Conservation (phyloP, 2,888 invertebrate species). For the Rhingia campestris region DNA sequence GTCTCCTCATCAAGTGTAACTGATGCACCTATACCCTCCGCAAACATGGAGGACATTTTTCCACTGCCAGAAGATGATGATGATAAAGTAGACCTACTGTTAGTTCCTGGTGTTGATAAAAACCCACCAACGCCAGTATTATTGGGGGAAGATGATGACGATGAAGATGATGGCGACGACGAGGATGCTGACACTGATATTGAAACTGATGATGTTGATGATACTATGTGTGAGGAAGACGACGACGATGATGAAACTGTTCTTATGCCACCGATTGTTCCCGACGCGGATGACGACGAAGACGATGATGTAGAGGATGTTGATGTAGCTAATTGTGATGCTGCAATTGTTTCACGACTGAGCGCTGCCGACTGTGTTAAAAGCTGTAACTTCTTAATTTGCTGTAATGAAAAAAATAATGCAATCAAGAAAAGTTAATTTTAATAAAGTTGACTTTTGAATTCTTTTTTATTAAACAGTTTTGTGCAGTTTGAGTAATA, state of each 20-base stretch:
- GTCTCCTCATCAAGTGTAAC: slow-evolving; percentile 81
- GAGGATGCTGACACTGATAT: slow-evolving; percentile 66
- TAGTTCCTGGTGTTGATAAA: slow-evolving; percentile 52
- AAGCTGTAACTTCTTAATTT: slow-evolving; percentile 82
- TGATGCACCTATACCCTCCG: slow-evolving; percentile 75
- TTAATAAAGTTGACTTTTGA: background rate
- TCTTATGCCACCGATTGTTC: slow-evolving; percentile 51
- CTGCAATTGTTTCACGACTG: slow-evolving; percentile 82
- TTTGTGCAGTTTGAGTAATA: too few species aligned
- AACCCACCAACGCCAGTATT: slow-evolving; percentile 51
- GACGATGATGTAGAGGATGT: slow-evolving; percentile 76
- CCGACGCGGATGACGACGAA: slow-evolving; percentile 64
- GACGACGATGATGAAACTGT: slow-evolving; percentile 60
- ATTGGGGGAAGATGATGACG: slow-evolving; percentile 56
- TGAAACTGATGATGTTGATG: slow-evolving; percentile 75
- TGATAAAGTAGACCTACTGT: slow-evolving; percentile 62
- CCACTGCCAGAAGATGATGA: slow-evolving; percentile 66
- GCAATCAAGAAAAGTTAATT: slow-evolving; percentile 29
- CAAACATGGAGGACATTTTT: slow-evolving; percentile 36
- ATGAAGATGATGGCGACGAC: slow-evolving; percentile 33
- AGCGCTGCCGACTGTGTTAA: slow-evolving; percentile 82
- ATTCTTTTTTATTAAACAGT: too few species aligned
- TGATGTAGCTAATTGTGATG: slow-evolving; percentile 83
- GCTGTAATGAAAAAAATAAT: slow-evolving; percentile 77
- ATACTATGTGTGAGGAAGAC: slow-evolving; percentile 72